These are phyloP conservation scores for Microctenopoma lineatum DNA, from an alignment of 2,797 vertebrate genomes.

Conservation along the genomic window DNA sequence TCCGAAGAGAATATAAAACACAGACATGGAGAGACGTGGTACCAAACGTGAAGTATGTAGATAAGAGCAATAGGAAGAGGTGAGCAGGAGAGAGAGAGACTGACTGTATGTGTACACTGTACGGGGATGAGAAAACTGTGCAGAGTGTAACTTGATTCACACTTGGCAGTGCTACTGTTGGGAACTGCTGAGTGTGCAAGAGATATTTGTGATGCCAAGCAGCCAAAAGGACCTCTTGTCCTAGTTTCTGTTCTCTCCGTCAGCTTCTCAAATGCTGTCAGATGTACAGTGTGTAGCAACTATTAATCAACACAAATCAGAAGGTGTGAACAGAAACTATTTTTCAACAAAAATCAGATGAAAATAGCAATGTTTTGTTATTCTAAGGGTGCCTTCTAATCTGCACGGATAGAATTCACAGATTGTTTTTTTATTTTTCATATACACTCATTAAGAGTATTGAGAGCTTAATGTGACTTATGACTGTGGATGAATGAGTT, in stretches of 20 bases:
- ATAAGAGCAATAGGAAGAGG: slow-evolving; percentile 18
- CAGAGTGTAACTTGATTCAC: slow-evolving; percentile 71
- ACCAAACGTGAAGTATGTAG: slow-evolving; percentile 12
- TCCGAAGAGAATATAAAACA: slow-evolving; percentile 27
- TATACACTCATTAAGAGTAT: background rate
- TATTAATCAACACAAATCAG: no score
- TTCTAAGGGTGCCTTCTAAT: no score
- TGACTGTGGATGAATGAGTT: slow-evolving; percentile 4
- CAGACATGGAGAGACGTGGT: slow-evolving; percentile 8
- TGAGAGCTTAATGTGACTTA: background rate
- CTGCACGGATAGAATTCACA: no score
- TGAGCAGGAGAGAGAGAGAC: background rate
- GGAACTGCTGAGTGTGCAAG: slow-evolving; percentile 73
- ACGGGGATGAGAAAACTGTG: slow-evolving; percentile 33
- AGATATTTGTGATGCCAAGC: slow-evolving; percentile 70
- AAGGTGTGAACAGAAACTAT: no score
- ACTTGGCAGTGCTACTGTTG: slow-evolving; percentile 44
- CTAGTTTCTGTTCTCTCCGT: slow-evolving; percentile 58
- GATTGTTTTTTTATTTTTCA: background rate
- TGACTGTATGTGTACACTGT: slow-evolving; percentile 30
- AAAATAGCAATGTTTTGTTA: no score
- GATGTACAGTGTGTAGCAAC: no score
- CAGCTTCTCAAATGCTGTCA: slow-evolving; percentile 31
- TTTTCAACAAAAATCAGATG: no score
- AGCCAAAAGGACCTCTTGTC: slow-evolving; percentile 55